Evolutionary conservation across 2,888 invertebrate species (phyloP), one percentile per base, ranked within the genome.

Genomic region (Drosophila quasianomalipes): DNA sequence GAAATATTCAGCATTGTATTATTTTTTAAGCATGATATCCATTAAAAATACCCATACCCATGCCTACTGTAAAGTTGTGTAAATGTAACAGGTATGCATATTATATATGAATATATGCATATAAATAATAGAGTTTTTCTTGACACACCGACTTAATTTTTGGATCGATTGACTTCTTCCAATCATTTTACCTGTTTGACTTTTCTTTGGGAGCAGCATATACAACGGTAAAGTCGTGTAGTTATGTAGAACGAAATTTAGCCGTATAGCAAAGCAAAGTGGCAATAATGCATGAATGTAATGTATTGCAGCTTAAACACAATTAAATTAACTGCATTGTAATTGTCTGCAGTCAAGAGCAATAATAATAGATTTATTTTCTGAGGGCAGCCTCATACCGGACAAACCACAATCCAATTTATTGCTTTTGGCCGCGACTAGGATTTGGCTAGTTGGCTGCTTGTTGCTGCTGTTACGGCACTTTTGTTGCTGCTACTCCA

Each of bases 341-440:
- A 75, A 75, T 69, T 84, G 81, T 59, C 59, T 59, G 78, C 70
- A 76, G 67, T 69, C 71, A 69, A 62, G 67, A 72, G 58, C 62
- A 62, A 68, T 69, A 81, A 79, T 77, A 81, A 70, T 83, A 77
- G 72, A 81, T 79, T 81, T 69, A 66, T 79, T 76, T 70, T 73
- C 65, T 61, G 64, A 37, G 31, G 19, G 16, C 37, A 39, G 47
- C 16, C 53, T 35, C 53, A 26, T 71, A 52, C 68, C 74, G 71
- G 26, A 47, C 26, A 16, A 47, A 26, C 47, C 26, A 47, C 81
- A 87, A 87, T 83, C 85, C 86, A 87, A 87, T 87, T 87, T 86
- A 85, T 86, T 86, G 85, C 80, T 59, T 72, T 74, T 85, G 89
- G 85, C 83, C 87, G 87, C 85, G 79, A 76, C 67, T 70, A 76